Conservation (phyloP, 2,113 vertebrate genomes). For the Procavia capensis region DNA sequence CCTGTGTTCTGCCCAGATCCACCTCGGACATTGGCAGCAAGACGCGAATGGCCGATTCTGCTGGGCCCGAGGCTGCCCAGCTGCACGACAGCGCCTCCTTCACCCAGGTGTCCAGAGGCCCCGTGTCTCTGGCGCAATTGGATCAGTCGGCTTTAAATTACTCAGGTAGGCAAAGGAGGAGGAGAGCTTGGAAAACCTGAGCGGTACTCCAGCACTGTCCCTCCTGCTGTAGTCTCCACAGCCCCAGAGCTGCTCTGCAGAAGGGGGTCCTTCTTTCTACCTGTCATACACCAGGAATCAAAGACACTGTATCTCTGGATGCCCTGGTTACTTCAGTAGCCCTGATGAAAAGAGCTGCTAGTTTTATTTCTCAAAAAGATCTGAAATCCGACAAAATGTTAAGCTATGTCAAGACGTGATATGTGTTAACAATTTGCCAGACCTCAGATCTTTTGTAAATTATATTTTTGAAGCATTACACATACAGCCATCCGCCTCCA, state of each 20-base stretch:
- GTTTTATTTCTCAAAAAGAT: not conserved
- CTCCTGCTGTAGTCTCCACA: not conserved
- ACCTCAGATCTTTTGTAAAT: not conserved
- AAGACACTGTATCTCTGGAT: not conserved
- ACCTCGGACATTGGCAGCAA: constrained; percentile 96
- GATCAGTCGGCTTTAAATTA: constrained; percentile 95
- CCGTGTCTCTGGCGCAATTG: constrained; percentile 90
- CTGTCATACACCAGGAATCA: not conserved
- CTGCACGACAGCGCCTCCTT: constrained; percentile 91
- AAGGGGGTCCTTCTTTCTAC: not conserved
- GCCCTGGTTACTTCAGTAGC: not conserved
- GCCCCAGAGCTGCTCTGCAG: not conserved
- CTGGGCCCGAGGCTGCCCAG: constrained; percentile 89
- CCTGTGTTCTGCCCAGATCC: constrained; percentile 87
- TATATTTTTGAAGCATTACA: not conserved
- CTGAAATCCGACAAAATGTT: not conserved
- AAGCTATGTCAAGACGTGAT: not conserved
- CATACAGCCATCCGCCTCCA: not conserved
- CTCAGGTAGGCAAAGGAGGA: constrained; percentile 91
- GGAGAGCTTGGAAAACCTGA: not conserved
- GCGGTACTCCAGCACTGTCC: not conserved
- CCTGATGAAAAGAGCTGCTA: not conserved
- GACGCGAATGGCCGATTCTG: constrained; percentile 90
- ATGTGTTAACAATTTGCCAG: not conserved
- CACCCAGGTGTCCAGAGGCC: constrained; percentile 88